These are phyloP conservation scores for Sycophila texana DNA, from an alignment of 2,888 invertebrate species.

Conservation along the genomic window DNA sequence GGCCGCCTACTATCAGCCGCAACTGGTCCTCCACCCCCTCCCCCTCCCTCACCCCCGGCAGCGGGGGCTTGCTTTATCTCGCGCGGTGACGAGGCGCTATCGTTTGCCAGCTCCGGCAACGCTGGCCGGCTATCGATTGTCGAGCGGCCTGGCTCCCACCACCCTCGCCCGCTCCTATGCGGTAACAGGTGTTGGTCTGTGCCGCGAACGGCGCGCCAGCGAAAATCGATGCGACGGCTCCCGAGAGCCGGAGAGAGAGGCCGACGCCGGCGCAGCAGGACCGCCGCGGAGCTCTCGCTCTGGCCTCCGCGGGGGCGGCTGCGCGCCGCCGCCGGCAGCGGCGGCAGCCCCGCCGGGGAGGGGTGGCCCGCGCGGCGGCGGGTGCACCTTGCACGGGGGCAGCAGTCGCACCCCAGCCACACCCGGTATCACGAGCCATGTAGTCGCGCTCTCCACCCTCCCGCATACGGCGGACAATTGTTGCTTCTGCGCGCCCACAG, in stretches of 20 bases:
- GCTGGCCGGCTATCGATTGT: slow-evolving; percentile 72
- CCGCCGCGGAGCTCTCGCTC: neutral
- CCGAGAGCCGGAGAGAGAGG: slow-evolving; percentile 5
- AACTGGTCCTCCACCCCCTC: slow-evolving; percentile 16
- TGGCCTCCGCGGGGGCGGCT: neutral
- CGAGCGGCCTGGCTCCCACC: slow-evolving; percentile 44
- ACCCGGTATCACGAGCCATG: slow-evolving; percentile 74
- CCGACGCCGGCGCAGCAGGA: slow-evolving; percentile 28
- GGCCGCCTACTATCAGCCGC: slow-evolving; percentile 16
- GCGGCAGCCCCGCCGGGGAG: slow-evolving; percentile 33
- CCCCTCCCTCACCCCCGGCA: neutral
- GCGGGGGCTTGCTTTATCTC: slow-evolving; percentile 2
- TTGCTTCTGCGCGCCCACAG: slow-evolving; percentile 76
- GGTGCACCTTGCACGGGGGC: slow-evolving; percentile 61
- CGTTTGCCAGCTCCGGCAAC: slow-evolving; percentile 58
- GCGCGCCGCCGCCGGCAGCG: neutral
- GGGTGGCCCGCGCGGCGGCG: slow-evolving; percentile 65
- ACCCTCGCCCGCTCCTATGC: slow-evolving; percentile 58
- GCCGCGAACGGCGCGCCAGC: slow-evolving; percentile 61
- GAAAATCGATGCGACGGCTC: slow-evolving; percentile 67
- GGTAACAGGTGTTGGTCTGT: slow-evolving; percentile 74
- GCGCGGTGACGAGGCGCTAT: slow-evolving; percentile 64
- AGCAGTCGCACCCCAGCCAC: slow-evolving; percentile 74
- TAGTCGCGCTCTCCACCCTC: slow-evolving; percentile 73
- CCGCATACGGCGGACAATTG: slow-evolving; percentile 76